phyloP scores from a whole-genome alignment of 2,797 vertebrate species.

The Sebastes oblongus region DNA sequence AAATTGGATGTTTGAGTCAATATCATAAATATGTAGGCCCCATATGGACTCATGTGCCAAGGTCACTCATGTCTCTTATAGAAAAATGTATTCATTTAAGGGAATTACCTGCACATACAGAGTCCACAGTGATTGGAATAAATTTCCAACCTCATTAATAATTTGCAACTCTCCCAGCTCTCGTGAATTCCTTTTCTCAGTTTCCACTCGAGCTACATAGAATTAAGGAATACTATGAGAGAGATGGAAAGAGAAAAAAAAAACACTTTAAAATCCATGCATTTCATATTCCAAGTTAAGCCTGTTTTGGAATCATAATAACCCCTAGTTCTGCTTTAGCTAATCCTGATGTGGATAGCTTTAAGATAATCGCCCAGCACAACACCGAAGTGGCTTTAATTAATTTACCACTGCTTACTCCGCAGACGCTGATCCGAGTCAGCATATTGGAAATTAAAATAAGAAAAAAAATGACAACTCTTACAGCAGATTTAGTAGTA shows the following conservation, averaged over 20 bases:
- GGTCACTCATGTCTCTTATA: slow-evolving; percentile 32
- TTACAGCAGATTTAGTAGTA: not conserved
- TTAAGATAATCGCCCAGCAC: slow-evolving; percentile 61
- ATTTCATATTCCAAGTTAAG: slow-evolving; percentile 57
- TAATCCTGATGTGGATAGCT: slow-evolving; percentile 70
- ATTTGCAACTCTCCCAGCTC: slow-evolving; percentile 50
- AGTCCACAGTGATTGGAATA: slow-evolving; percentile 53
- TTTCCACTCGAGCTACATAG: slow-evolving; percentile 13
- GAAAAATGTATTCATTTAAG: slow-evolving; percentile 32
- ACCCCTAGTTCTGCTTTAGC: slow-evolving; percentile 50
- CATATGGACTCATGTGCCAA: slow-evolving; percentile 8
- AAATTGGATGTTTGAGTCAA: slow-evolving; percentile 54
- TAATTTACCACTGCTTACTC: slow-evolving; percentile 62
- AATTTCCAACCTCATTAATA: slow-evolving; percentile 65
- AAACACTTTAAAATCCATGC: slow-evolving; percentile 30
- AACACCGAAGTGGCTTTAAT: slow-evolving; percentile 57
- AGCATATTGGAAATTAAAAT: slow-evolving; percentile 41
- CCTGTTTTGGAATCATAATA: slow-evolving; percentile 65
- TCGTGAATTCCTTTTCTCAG: slow-evolving; percentile 22
- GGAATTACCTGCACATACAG: slow-evolving; percentile 45
- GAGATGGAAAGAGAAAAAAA: not conserved
- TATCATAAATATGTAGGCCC: slow-evolving; percentile 39
- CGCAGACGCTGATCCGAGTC: slow-evolving; percentile 52
- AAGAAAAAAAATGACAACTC: not conserved
- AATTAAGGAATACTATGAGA: slow-evolving; percentile 21